Conservation (phyloP, 2,113 vertebrate species). For the Urocitellus parryii region DNA sequence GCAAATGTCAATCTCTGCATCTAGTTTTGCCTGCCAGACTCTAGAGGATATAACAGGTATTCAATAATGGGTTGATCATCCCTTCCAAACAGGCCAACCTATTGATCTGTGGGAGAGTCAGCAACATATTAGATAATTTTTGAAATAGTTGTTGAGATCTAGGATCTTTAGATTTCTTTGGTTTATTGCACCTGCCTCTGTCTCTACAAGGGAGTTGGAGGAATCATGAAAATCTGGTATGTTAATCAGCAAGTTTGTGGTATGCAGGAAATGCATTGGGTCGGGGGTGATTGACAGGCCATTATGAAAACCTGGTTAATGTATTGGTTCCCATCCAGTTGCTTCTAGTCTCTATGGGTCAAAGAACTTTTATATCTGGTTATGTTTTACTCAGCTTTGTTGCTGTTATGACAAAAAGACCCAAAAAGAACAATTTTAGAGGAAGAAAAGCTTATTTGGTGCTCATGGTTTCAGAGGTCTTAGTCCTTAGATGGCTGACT, state of each 20-base stretch:
- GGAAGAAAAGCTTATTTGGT: no score
- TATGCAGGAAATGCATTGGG: neutral
- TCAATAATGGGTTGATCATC: neutral
- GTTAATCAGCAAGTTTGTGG: neutral
- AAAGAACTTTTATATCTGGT: neutral
- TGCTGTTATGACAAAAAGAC: no score
- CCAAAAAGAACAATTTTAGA: no score
- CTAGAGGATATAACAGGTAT: neutral
- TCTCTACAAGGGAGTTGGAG: neutral
- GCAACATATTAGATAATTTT: neutral
- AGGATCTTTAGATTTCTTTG: neutral
- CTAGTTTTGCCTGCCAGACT: neutral
- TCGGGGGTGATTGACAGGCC: neutral
- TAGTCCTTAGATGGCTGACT: no score
- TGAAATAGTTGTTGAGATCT: neutral
- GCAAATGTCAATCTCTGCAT: neutral
- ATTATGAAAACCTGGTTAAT: conserved; percentile 47
- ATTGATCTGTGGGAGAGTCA: neutral
- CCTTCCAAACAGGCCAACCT: neutral
- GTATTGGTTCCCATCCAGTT: neutral
- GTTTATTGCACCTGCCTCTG: neutral
- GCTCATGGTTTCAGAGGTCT: no score
- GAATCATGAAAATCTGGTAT: neutral
- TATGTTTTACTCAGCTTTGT: neutral
- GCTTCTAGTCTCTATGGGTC: neutral